These are phyloP conservation scores for Bombus waltoni DNA, from an alignment of 1,140 invertebrate genomes.

Conservation along the genomic window DNA sequence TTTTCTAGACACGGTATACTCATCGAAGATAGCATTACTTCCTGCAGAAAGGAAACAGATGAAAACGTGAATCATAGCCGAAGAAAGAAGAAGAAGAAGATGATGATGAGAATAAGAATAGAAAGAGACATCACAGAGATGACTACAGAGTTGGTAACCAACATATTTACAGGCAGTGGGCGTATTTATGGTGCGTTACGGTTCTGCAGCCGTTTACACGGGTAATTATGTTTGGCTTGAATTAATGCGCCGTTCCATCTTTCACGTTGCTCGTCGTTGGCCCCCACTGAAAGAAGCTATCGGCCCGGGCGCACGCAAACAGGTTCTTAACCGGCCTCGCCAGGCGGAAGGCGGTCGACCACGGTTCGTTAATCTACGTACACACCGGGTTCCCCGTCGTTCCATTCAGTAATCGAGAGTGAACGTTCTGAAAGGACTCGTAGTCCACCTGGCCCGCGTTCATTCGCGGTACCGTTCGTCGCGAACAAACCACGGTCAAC, in stretches of 20 bases:
- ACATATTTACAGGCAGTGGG: constrained; percentile 49
- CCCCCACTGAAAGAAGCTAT: constrained; percentile 53
- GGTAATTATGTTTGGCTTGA: constrained; percentile 64
- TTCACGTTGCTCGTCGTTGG: background rate
- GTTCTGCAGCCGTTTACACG: constrained; percentile 56
- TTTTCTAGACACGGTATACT: background rate
- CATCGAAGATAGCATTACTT: background rate
- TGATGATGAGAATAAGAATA: background rate
- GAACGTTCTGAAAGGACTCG: constrained; percentile 37
- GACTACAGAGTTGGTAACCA: background rate
- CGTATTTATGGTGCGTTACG: constrained; percentile 50
- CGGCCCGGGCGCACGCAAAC: constrained; percentile 57
- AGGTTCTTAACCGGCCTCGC: constrained; percentile 58
- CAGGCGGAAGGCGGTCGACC: constrained; percentile 54
- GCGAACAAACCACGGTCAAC: too few species aligned
- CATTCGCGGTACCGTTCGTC: background rate
- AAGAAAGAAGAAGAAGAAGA: background rate
- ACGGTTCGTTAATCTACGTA: constrained; percentile 66
- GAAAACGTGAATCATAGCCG: background rate
- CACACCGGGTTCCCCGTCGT: constrained; percentile 51
- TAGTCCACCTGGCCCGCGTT: constrained; percentile 4
- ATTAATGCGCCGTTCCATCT: constrained; percentile 45
- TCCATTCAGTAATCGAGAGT: constrained; percentile 56
- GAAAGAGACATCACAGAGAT: constrained; percentile 25
- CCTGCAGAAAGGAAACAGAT: background rate